Base-by-base conservation (phyloP, 2,888 invertebrate genomes). In the Drosophila affinis region DNA sequence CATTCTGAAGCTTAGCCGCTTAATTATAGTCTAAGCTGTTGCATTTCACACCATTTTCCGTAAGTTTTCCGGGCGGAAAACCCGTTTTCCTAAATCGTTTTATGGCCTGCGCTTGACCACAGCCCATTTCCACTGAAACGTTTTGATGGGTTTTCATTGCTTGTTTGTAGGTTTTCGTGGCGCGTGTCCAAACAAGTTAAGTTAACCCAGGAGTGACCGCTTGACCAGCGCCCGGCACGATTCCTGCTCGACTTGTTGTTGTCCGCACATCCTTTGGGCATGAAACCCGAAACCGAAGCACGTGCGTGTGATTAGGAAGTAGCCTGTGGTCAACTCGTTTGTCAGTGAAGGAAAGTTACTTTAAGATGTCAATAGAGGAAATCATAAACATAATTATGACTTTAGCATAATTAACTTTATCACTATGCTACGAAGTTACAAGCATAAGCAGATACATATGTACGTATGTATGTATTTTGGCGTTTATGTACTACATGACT, bases 101-200 rank as follows among this genome's bases (percentile, higher is more conserved):
- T 57, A 53, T 24, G 61, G 62, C 24, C 63, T 46, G 61, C 57
- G 62, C 58, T 62, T 85, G 80, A 79, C 77, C 83, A 77, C 72
- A 70, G 70, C 53, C 62, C 45, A 58, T 49, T 70, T 65, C 29
- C 44, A 47, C 17, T 21, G 45, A 48, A 62, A 18, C 51, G 57
- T 62, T 52, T 76, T 29, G 21, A 47, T 56, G 39, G 27, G 46
- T 62, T 65, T 76, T 84, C 75, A 81, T 68, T 64, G 75, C 63
- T 76, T 75, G 53, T 56, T n/a, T 62, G 62, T 55, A 44, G 46
- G 45, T 61, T 60, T 34, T 39, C 52, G 51, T 60, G 79, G 61
- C 73, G 77, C 81, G 87, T 83, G 82, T 55, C 85, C 73, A 74
- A 58, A 48, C 52, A 61, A 69, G 70, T 75, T 80, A 80, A n/a